These are phyloP conservation scores for Lepidotrigona ventralis DNA, from an alignment of 1,140 invertebrate species.

Conservation along the genomic window DNA sequence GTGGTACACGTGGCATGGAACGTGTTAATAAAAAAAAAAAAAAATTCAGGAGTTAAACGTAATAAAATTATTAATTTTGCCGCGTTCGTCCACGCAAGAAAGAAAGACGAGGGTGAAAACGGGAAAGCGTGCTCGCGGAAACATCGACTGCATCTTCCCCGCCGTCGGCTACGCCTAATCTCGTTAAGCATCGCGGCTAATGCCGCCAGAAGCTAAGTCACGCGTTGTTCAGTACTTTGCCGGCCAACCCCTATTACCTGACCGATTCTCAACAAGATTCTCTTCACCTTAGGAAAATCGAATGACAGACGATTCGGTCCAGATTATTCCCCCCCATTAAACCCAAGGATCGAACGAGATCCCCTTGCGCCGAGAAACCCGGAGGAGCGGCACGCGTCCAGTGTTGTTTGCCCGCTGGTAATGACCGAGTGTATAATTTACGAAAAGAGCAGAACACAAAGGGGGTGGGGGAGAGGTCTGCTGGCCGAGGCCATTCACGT, in stretches of 20 bases:
- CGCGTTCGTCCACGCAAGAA: too few relatives aligned
- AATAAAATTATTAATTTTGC: too few relatives aligned
- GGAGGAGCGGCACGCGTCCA: slow-evolving; percentile 3
- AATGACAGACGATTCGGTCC: neutral
- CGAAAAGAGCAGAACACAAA: slow-evolving; percentile 42
- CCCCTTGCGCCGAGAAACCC: neutral
- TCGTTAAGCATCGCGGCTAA: neutral
- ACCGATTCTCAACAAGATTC: neutral
- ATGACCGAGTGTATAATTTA: slow-evolving; percentile 62
- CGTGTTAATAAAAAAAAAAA: too few relatives aligned
- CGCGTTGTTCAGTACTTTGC: neutral
- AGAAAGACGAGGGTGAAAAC: too few relatives aligned
- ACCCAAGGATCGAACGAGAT: slow-evolving; percentile 35
- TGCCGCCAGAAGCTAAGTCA: neutral
- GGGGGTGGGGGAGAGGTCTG: neutral
- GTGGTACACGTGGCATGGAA: too few relatives aligned
- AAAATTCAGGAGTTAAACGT: too few relatives aligned
- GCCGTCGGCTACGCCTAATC: neutral
- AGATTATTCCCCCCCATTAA: slow-evolving; percentile 47
- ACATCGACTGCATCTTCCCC: neutral
- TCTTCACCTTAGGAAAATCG: neutral
- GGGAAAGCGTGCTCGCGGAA: neutral
- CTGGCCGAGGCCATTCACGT: slow-evolving; percentile 26
- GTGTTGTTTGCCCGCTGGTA: slow-evolving; percentile 43
- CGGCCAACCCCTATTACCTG: neutral